phyloP scores from a whole-genome alignment of 2,113 vertebrate genomes.

The Heterotilapia buettikoferi region DNA sequence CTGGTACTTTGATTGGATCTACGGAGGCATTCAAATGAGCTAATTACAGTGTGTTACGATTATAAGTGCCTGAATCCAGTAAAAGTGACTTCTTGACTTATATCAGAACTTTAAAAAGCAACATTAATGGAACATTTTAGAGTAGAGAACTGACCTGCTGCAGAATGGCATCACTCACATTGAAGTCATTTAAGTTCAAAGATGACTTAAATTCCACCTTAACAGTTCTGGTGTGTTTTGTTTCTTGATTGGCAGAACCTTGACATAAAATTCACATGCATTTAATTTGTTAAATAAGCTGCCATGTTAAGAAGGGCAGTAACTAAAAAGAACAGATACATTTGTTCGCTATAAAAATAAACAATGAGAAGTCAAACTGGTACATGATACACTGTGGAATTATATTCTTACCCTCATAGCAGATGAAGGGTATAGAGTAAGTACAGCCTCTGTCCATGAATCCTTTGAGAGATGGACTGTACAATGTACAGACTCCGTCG shows the following conservation, averaged over 20 bases:
- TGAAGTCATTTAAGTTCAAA: background rate
- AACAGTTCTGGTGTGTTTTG: background rate
- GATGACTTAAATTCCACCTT: background rate
- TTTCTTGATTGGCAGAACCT: background rate
- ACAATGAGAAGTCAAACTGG: background rate
- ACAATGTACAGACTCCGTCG: background rate
- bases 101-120: background rate
- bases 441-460: background rate
- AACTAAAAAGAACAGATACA: background rate
- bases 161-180: background rate
- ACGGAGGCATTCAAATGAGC: background rate
- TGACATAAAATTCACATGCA: background rate
- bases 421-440: fast-evolving
- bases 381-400: background rate
- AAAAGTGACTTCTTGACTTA: background rate
- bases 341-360: background rate
- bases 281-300: background rate
- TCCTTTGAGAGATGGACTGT: fast-evolving
- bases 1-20: background rate
- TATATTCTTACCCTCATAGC: background rate
- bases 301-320: background rate
- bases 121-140: background rate
- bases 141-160: background rate
- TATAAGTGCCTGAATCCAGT: background rate
- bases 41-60: background rate